Evolutionary conservation across 2,888 invertebrate genomes (phyloP), one percentile per base, ranked within the genome.

Genomic region (Dicranocentrus wangi): DNA sequence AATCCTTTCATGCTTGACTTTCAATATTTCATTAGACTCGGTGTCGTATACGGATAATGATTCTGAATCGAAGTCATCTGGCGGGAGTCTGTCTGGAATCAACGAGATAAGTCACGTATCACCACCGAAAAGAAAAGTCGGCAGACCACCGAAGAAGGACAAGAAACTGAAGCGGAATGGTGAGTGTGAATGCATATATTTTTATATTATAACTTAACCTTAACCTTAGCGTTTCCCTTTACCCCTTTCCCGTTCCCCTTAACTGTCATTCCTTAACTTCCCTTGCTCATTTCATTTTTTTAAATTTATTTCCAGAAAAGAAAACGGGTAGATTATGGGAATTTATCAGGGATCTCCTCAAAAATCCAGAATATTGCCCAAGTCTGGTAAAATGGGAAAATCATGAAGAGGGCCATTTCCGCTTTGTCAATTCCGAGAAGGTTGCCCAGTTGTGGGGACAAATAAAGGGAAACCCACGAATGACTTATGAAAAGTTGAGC

Each of bases 401-500:
- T 88, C 92, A 93, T 87, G 91, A 93, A 32, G 92, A 93, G 85
- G 96, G 95, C 8, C 93, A 94, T 86, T 97, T 97, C 90, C 92
- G 95, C 86, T 95, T 97, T 87, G 94, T 95, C 13, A 93, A 95
- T 87, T 95, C 94, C 63, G 94, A 95, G 87, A 93, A 93, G 87
- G 94, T 96, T 2, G 96, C 96, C 0, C 92, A 93, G 87, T 90
- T 95, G 60, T 96, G 96, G 96, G 96, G 96, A 2, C 92, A 92
- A 82, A 90, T 94, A 88, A 96, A 96, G 88, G 93, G 94, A 88
- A 96, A 96, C 88, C 92, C 93, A 66, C 93, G 93, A 88, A 97
- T 97, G 96, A 96, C 94, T 53, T 97, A 96, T 88, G 96, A 96
- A 89, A 97, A 97, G 89, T 92, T 97, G 87, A 95, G 95, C 89